Percentiles rank a stretch among this genome's conserved stretches.
Conservation (phyloP, 2,797 vertebrate genomes). For the Scolopax rusticola region DNA sequence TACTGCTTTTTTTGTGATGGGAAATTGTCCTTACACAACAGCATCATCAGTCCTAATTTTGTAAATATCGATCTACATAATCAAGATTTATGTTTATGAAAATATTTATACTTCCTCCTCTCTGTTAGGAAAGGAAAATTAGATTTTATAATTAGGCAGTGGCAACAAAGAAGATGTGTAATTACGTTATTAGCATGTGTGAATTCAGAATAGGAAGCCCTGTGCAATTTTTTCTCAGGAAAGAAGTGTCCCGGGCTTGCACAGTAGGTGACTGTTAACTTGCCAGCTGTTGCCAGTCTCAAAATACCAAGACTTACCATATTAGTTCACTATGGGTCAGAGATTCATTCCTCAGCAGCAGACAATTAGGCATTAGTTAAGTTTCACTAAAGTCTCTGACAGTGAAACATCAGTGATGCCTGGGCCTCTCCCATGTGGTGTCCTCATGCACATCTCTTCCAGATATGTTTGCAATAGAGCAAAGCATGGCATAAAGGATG, state of each 20-base stretch:
- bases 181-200: constrained; percentile 53
- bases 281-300: constrained; percentile 47
- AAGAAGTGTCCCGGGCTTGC: constrained; percentile 9
- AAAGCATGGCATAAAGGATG: neutral
- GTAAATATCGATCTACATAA: neutral
- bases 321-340: neutral
- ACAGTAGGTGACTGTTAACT: constrained; percentile 52
- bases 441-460: neutral
- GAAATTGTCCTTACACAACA: neutral
- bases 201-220: constrained; percentile 55
- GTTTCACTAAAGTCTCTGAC: neutral
- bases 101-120: constrained; percentile 25
- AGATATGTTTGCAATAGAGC: neutral
- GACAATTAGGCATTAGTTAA: neutral
- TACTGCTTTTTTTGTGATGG: neutral
- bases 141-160: constrained; percentile 36
- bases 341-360: neutral
- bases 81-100: constrained; percentile 1
- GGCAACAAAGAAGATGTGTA: constrained; percentile 1
- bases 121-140: constrained; percentile 33
- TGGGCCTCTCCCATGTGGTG: neutral
- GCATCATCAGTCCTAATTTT: neutral
- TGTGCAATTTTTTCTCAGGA: constrained; percentile 16
- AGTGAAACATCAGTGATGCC: neutral
- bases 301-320: constrained; percentile 15